A percentile compares a stretch with the other conserved stretches of the same genome.
These are phyloP conservation scores for Chiloscyllium punctatum DNA, from an alignment of 2,797 vertebrate genomes.

Conservation along the genomic window DNA sequence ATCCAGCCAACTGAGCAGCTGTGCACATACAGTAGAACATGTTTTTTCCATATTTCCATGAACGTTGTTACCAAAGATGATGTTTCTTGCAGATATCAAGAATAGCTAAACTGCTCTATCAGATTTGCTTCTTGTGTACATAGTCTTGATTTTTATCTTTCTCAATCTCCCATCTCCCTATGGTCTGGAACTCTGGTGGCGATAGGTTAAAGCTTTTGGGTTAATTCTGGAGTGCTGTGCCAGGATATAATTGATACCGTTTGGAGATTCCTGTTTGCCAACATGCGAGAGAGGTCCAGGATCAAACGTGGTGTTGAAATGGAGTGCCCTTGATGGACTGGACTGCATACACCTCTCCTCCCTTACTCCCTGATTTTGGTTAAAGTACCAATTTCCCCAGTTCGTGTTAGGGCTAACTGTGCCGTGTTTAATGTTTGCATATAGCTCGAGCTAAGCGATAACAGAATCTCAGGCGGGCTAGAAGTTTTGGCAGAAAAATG, in stretches of 20 bases:
- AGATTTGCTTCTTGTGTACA: background rate
- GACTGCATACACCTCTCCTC: background rate
- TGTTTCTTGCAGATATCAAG: background rate
- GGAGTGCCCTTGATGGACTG: background rate
- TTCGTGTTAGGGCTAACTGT: background rate
- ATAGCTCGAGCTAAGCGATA: constrained; percentile 96
- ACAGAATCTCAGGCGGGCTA: constrained; percentile 97
- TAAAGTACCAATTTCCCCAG: background rate
- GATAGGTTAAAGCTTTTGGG: background rate
- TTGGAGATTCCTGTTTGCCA: background rate
- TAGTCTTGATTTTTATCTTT: background rate
- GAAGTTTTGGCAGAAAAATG: constrained; percentile 96
- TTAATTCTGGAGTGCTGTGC: background rate
- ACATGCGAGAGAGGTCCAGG: background rate
- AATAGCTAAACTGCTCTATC: background rate
- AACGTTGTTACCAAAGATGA: background rate
- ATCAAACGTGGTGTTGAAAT: background rate
- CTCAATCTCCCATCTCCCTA: background rate
- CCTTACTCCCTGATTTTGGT: background rate
- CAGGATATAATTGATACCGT: background rate
- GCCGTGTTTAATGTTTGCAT: background rate
- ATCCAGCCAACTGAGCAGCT: too few species aligned
- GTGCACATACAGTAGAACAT: too few species aligned
- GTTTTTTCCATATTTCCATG: background rate
- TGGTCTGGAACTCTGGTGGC: background rate